These are phyloP conservation scores for Triplophysa siluroides DNA, from an alignment of 2,113 vertebrate genomes.

Conservation along the genomic window DNA sequence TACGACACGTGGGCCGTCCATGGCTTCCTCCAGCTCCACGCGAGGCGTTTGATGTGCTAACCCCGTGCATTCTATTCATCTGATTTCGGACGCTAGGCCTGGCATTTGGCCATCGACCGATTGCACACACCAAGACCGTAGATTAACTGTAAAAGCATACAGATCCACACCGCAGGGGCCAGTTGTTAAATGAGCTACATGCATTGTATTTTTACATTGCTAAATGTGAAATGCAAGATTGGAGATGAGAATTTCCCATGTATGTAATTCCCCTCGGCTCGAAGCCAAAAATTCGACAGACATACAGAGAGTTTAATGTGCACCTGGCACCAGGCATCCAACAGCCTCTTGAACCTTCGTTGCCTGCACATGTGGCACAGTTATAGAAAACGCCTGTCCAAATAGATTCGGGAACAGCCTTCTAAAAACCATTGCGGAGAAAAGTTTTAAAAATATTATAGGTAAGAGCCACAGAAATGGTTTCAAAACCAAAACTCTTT, in stretches of 20 bases:
- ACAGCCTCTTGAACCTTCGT: neutral
- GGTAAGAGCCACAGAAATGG: neutral
- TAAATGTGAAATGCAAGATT: neutral
- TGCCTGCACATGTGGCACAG: neutral
- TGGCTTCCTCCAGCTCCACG: constrained; percentile 56
- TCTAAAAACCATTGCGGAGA: neutral
- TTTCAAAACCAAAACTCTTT: neutral
- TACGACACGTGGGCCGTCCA: constrained; percentile 68
- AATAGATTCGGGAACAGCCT: neutral
- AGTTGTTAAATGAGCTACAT: constrained; percentile 17
- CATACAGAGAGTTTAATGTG: constrained; percentile 14
- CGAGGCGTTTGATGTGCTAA: constrained; percentile 55
- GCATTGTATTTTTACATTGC: constrained; percentile 1
- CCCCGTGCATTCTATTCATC: constrained; percentile 32
- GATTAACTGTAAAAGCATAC: constrained; percentile 3
- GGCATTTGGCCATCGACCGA: neutral
- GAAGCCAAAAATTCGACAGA: neutral
- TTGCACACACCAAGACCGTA: neutral
- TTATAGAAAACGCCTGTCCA: neutral
- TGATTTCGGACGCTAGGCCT: constrained; percentile 49
- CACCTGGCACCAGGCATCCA: constrained; percentile 20
- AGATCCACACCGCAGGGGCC: constrained; percentile 24
- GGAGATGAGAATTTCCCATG: constrained; percentile 1
- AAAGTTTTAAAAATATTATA: neutral
- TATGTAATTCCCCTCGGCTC: neutral